Base-by-base conservation (phyloP, 2,888 invertebrate species). In the Ennomos quercinarius region DNA sequence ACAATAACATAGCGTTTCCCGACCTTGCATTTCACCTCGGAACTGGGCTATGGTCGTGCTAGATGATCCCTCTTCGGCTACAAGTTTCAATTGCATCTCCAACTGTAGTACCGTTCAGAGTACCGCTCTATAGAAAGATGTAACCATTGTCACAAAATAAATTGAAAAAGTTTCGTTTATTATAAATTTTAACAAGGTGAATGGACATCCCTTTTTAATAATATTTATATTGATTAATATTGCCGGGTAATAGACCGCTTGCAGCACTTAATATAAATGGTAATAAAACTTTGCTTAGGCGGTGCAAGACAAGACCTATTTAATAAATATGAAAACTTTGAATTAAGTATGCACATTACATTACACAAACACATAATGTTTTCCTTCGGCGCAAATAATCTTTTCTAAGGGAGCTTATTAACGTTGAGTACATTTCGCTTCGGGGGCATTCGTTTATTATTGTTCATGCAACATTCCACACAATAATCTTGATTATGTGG, bases 21-120 rank as follows among this genome's bases (percentile, higher is more conserved):
- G 86, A 84, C 84, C 84, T 86, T 84, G 86, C 82, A 80, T 86
- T 85, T 86, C 81, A 82, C 84, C 75, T 84, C 81, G 67, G 73
- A 87, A 86, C 83, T 88, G 83, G 85, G 85, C 83, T 84, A 76
- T 79, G 81, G 83, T 90, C 88, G 87, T 89, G 87, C 77, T 76
- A 67, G 73, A 72, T 76, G 78, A 84, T 82, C 76, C 80, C 70
- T 86, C 75, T 83, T 81, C 74, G 73, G 66, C 75, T 64, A 80
- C 67, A 78, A 73, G 70, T 76, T 78, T 80, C 82, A 80, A 86
- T 87, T 87, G 84, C 86, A 86, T 81, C 77, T 83, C 68, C 68
- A 71, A 74, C 76, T 72, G 78, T 81, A 78, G 84, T 86, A 89
- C 89, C 87, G 89, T 86, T 89, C 72, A 64, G 69, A 80, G 83